phyloP scores from a whole-genome alignment of 2,113 vertebrate species.

The Arizona elegans region DNA sequence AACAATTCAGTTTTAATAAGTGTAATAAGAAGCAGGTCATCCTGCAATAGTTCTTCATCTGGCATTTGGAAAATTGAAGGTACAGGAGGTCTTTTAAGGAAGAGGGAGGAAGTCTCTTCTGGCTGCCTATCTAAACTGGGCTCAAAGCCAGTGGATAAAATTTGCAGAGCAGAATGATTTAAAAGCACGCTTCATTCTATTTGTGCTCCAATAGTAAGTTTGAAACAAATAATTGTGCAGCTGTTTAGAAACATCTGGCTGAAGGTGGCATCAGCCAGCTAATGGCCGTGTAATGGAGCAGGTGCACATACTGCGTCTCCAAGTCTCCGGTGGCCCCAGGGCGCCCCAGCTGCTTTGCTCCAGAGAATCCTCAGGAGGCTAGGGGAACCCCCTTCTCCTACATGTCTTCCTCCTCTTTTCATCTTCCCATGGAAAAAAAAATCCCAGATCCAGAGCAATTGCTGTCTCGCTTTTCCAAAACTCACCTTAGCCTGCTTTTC shows the following conservation, averaged over 20 bases:
- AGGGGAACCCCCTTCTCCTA: not conserved
- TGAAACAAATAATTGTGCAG: not conserved
- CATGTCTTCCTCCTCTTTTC: not conserved
- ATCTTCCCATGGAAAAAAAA: not conserved
- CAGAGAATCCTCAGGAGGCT: not conserved
- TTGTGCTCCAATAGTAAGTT: not conserved
- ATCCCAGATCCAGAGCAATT: not conserved
- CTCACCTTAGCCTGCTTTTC: not conserved
- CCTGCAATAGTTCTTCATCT: not conserved
- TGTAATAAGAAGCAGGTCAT: not conserved
- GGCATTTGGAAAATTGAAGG: not conserved
- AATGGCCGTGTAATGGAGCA: not conserved
- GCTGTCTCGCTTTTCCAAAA: not conserved
- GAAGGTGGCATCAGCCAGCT: not conserved
- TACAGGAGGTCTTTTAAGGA: not conserved
- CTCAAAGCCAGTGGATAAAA: not conserved
- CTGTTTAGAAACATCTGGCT: not conserved
- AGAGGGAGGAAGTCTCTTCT: not conserved
- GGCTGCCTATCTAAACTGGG: not conserved
- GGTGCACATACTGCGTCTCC: not conserved
- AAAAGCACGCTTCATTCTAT: not conserved
- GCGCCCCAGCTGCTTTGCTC: not conserved
- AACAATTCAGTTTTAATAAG: not conserved
- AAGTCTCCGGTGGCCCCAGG: not conserved
- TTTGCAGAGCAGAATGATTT: not conserved